These are phyloP conservation scores for Parasteatoda tepidariorum DNA, from an alignment of 1,140 invertebrate species.

Conservation along the genomic window DNA sequence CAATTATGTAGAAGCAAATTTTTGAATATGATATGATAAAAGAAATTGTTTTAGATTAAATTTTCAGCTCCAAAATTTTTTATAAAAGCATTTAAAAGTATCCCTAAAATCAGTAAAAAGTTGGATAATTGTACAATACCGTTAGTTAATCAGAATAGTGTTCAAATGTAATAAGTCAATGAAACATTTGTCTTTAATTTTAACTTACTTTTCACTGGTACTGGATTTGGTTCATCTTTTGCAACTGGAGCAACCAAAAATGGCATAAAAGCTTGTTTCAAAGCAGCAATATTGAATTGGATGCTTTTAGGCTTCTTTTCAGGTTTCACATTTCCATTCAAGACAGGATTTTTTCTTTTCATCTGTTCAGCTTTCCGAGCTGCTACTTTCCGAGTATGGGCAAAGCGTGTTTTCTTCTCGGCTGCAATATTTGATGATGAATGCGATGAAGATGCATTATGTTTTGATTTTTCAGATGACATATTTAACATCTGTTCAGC, in stretches of 20 bases:
- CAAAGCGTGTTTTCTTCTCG: conserved; percentile 54
- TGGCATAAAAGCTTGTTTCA: conserved; percentile 41
- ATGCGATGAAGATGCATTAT: neutral
- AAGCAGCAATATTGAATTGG: conserved; percentile 37
- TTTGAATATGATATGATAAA: too few relatives aligned
- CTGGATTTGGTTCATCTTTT: neutral
- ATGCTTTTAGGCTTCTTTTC: conserved; percentile 29
- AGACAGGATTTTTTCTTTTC: conserved; percentile 32
- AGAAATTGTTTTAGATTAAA: too few relatives aligned
- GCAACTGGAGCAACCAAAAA: conserved; percentile 7
- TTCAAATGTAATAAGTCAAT: too few relatives aligned
- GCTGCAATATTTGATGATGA: neutral
- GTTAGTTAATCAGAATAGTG: too few relatives aligned
- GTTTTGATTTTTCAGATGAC: conserved; percentile 7
- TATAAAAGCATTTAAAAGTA: too few relatives aligned
- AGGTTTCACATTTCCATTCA: neutral
- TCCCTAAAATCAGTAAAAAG: too few relatives aligned
- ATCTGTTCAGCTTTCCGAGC: conserved; percentile 37
- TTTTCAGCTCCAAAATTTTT: too few relatives aligned
- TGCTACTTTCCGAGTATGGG: conserved; percentile 55
- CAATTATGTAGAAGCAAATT: too few relatives aligned
- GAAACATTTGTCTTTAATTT: too few relatives aligned
- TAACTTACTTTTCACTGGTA: neutral
- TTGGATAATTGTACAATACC: too few relatives aligned
- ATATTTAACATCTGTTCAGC: conserved; percentile 57